Evolutionary conservation across 2,888 invertebrate genomes (phyloP).

Genomic region (Ceratothoa steindachneri): DNA sequence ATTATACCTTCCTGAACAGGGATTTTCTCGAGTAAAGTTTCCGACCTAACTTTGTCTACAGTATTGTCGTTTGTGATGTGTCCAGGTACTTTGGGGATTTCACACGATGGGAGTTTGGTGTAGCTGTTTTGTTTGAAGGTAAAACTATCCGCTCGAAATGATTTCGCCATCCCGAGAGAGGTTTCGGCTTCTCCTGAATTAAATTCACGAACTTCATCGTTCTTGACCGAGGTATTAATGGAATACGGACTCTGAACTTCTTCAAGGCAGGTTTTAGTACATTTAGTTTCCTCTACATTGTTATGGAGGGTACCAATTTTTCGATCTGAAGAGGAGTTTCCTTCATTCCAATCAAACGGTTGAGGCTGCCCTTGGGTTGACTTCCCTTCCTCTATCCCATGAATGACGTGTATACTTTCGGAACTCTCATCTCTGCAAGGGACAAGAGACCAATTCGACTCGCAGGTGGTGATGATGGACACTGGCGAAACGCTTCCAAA

Average conservation of each 20-base stretch:
- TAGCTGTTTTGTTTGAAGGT: neutral
- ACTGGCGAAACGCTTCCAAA: constrained; percentile 3
- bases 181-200: neutral
- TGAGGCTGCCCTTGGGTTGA: neutral
- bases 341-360: neutral
- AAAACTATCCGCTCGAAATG: neutral
- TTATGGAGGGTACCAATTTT: too few species aligned
- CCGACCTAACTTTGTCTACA: neutral
- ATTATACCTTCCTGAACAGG: neutral
- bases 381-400: neutral
- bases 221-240: neutral
- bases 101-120: neutral
- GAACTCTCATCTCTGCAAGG: neutral
- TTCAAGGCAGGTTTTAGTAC: neutral
- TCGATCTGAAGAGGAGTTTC: neutral
- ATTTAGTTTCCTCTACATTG: neutral
- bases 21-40: neutral
- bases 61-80: neutral
- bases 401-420: neutral
- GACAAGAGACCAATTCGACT: constrained; percentile 21
- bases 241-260: neutral
- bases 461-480: constrained; percentile 24
- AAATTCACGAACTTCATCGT: neutral
- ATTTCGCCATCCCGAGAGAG: neutral
- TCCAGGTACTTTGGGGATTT: neutral